phyloP scores from a whole-genome alignment of 1,140 invertebrate genomes.

The Camponotus vicinus region DNA sequence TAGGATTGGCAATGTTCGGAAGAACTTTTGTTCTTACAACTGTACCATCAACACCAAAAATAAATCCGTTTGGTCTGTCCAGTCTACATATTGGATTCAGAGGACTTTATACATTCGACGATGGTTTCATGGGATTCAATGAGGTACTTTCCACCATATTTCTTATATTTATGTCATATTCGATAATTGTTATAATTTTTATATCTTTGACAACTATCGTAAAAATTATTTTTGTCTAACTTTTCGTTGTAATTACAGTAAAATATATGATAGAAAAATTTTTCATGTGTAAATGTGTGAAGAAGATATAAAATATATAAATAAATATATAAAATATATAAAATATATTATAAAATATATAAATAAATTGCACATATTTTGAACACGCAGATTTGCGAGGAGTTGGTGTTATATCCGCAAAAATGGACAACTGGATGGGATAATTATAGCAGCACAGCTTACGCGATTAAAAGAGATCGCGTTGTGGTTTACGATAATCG shows the following conservation, averaged over 20 bases:
- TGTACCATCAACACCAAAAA: slow-evolving; percentile 63
- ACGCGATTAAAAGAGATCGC: slow-evolving; percentile 86
- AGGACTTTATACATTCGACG: slow-evolving; percentile 92
- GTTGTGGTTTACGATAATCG: slow-evolving; percentile 90
- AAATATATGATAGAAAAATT: background rate
- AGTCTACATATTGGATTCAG: slow-evolving; percentile 88
- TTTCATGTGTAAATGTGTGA: slow-evolving; percentile 88
- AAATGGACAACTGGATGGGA: slow-evolving; percentile 89
- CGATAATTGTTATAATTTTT: slow-evolving; percentile 66
- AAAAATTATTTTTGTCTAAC: background rate
- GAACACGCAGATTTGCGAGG: slow-evolving; percentile 87
- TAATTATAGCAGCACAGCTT: slow-evolving; percentile 87
- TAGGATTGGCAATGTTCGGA: slow-evolving; percentile 95
- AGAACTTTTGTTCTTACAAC: slow-evolving; percentile 89
- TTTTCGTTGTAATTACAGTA: background rate
- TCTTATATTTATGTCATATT: background rate
- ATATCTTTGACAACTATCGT: background rate
- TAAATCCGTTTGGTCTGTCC: slow-evolving; percentile 82
- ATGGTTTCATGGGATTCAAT: slow-evolving; percentile 95
- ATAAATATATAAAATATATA: slow-evolving; percentile 79
- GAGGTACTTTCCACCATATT: slow-evolving; percentile 87
- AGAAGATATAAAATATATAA: too few species aligned
- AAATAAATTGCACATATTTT: slow-evolving; percentile 39
- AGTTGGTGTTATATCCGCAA: slow-evolving; percentile 85
- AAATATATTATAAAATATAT: slow-evolving; percentile 15